A percentile compares a stretch with the other conserved stretches of the same genome.
Evolutionary conservation across 2,113 vertebrate species (phyloP).

Genomic region (Colinus virginianus): DNA sequence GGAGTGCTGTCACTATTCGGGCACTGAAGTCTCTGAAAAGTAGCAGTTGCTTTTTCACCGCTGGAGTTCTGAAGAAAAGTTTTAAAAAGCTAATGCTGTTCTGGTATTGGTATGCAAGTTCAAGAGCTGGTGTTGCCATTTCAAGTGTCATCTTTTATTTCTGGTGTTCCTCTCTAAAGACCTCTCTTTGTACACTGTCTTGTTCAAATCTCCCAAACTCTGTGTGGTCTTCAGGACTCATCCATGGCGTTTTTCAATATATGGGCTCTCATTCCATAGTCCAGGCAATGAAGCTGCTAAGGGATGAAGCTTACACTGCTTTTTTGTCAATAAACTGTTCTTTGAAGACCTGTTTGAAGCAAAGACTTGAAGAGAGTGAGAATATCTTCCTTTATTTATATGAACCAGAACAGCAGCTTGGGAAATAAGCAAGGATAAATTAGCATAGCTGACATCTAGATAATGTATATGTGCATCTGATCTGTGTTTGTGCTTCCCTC

Average conservation of each 20-base stretch:
- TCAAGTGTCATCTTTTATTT: background rate
- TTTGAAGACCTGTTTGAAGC: background rate
- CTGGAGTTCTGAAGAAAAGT: background rate
- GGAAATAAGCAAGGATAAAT: background rate
- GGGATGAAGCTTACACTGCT: background rate
- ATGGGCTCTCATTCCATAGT: background rate
- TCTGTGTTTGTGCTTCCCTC: background rate
- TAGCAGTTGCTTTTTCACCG: conserved; percentile 40
- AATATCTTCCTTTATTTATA: background rate
- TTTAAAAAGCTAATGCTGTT: background rate
- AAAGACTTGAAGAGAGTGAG: background rate
- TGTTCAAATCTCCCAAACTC: background rate
- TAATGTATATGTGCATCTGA: accelerated
- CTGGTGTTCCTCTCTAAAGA: background rate
- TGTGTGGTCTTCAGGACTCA: background rate
- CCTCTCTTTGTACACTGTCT: background rate
- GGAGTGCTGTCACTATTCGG: background rate
- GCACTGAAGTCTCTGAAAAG: conserved; percentile 38
- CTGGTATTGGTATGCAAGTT: background rate
- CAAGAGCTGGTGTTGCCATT: background rate
- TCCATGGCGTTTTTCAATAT: accelerated
- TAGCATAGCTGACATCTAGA: background rate
- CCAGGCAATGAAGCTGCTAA: background rate
- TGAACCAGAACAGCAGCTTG: background rate
- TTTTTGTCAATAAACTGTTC: background rate